phyloP scores from a whole-genome alignment of 92 coral and sea anemone species.

The Epizoanthus ramosus region DNA sequence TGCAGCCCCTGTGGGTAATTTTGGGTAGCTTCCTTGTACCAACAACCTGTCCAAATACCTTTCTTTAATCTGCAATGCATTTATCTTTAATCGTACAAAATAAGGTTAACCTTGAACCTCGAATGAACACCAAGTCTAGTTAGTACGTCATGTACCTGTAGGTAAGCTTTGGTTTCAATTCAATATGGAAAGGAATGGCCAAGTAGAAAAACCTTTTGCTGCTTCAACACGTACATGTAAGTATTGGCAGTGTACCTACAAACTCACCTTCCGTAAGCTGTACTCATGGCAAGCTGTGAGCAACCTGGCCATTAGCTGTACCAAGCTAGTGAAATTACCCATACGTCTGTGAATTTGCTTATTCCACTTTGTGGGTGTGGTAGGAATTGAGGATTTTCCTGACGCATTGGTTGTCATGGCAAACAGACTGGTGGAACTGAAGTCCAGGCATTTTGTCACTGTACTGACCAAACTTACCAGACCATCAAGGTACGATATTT shows the following conservation, averaged over 20 bases:
- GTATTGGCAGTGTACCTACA: background rate
- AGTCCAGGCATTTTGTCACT: constrained; percentile 85
- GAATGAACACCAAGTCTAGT: too few species aligned
- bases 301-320: constrained; percentile 63
- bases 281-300: constrained; percentile 59
- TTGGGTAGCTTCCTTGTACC: too few species aligned
- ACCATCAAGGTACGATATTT: constrained; percentile 66
- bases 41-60: too few species aligned
- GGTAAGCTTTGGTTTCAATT: too few species aligned
- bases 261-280: constrained; percentile 55
- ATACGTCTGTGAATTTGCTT: constrained; percentile 68
- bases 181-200: too few species aligned
- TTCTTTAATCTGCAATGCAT: too few species aligned
- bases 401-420: constrained; percentile 61
- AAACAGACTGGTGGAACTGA: constrained; percentile 64
- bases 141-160: too few species aligned
- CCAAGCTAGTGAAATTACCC: constrained; percentile 80
- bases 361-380: constrained; percentile 72
- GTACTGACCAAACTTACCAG: constrained; percentile 64
- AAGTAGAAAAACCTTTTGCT: too few species aligned
- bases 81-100: too few species aligned
- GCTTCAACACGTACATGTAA: too few species aligned
- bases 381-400: constrained; percentile 66
- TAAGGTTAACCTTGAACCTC: too few species aligned
- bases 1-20: too few species aligned